phyloP scores from a whole-genome alignment of 2,888 invertebrate species.

The Microdon myrmicae region DNA sequence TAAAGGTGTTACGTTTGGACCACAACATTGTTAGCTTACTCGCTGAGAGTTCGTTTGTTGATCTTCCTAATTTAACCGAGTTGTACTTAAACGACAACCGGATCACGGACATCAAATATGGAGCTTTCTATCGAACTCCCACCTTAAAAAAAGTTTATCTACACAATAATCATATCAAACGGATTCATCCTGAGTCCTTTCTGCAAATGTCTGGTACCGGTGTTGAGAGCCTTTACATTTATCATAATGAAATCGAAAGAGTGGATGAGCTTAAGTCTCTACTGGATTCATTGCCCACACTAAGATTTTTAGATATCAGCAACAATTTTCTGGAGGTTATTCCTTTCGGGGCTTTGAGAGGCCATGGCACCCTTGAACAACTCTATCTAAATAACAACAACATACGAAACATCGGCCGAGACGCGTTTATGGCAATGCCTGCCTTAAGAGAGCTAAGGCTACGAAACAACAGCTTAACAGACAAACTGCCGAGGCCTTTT shows the following conservation, averaged over 20 bases:
- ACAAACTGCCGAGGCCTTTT: slow-evolving; percentile 78
- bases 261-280: slow-evolving; percentile 79
- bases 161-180: slow-evolving; percentile 79
- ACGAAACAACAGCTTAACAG: slow-evolving; percentile 83
- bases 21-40: slow-evolving; percentile 78
- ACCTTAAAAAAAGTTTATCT: slow-evolving; percentile 78
- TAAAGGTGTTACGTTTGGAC: slow-evolving; percentile 77
- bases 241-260: slow-evolving; percentile 80
- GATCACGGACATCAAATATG: slow-evolving; percentile 80
- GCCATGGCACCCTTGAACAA: slow-evolving; percentile 83
- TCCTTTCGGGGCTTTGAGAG: slow-evolving; percentile 80
- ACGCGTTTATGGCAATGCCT: slow-evolving; percentile 85
- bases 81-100: slow-evolving; percentile 77
- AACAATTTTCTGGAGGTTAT: slow-evolving; percentile 81
- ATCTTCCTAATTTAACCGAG: slow-evolving; percentile 76
- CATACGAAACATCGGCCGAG: slow-evolving; percentile 78
- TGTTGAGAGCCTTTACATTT: slow-evolving; percentile 81
- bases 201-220: slow-evolving; percentile 78
- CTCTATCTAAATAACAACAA: slow-evolving; percentile 84
- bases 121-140: slow-evolving; percentile 83
- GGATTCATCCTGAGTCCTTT: slow-evolving; percentile 85
- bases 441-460: slow-evolving; percentile 83
- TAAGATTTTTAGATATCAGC: slow-evolving; percentile 83
- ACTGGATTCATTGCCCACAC: slow-evolving; percentile 79
- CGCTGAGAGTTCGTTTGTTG: slow-evolving; percentile 82